Evolutionary conservation across 2,797 vertebrate genomes (phyloP).

Genomic region (Perdix hodgsoniae): DNA sequence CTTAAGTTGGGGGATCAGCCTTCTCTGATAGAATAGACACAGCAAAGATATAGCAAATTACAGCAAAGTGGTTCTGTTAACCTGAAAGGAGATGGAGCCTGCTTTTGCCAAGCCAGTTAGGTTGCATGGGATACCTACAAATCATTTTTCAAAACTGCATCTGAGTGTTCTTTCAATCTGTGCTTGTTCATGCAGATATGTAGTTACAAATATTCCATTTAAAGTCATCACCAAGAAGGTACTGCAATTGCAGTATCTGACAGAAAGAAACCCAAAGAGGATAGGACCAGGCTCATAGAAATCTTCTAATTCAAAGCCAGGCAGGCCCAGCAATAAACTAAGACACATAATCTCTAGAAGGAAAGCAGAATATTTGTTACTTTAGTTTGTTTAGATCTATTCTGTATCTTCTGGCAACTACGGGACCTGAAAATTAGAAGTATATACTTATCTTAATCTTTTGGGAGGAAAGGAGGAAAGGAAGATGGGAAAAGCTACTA

Average conservation of each 20-base stretch:
- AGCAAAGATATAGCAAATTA: background rate
- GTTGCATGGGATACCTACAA: background rate
- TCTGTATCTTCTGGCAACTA: background rate
- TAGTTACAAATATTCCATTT: background rate
- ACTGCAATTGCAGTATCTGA: background rate
- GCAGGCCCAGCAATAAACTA: background rate
- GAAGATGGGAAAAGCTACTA: accelerated
- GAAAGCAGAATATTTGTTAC: accelerated
- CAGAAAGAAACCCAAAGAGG: background rate
- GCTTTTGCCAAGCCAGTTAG: background rate
- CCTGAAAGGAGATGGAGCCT: background rate
- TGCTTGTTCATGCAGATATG: background rate
- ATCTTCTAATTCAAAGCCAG: background rate
- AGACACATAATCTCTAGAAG: background rate
- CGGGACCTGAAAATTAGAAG: background rate
- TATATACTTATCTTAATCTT: background rate
- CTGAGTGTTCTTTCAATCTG: background rate
- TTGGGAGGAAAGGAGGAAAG: background rate
- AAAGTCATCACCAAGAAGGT: background rate
- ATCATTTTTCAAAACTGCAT: background rate
- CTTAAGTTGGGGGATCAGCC: background rate
- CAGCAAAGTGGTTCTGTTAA: background rate
- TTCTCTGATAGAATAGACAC: background rate
- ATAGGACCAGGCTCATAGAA: background rate
- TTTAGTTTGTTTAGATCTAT: background rate